Percentiles rank a stretch among this genome's conserved stretches.
Evolutionary conservation across 2,888 invertebrate genomes (phyloP).

Genomic region (Hecatera dysodea): DNA sequence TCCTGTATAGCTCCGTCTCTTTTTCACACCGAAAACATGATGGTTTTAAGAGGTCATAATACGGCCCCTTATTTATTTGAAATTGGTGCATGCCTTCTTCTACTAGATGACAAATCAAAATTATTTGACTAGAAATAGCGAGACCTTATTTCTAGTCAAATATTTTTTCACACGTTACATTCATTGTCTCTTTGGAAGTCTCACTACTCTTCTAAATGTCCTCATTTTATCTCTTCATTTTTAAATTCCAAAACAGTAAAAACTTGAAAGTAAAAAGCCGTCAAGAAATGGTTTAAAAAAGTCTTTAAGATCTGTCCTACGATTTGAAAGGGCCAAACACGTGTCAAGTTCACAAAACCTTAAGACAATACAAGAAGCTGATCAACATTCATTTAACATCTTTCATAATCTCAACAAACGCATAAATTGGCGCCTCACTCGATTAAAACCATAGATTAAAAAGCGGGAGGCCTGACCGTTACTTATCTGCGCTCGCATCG

Average conservation of each 20-base stretch:
- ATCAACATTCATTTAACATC: constrained; percentile 34
- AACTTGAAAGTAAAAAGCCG: no score
- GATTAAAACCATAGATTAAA: constrained; percentile 44
- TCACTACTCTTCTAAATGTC: no score
- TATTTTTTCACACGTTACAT: not conserved
- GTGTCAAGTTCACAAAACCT: constrained; percentile 18
- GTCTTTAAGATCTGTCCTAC: not conserved
- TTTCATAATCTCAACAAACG: constrained; percentile 9
- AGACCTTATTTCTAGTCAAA: not conserved
- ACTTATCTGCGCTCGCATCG: constrained; percentile 26
- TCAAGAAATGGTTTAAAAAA: not conserved
- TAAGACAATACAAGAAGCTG: not conserved
- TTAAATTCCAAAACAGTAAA: not conserved
- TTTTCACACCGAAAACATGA: no score
- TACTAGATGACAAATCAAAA: no score
- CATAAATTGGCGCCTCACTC: constrained; percentile 46
- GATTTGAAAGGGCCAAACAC: constrained; percentile 30
- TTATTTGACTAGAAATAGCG: no score
- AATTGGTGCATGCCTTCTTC: no score
- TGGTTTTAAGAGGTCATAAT: no score
- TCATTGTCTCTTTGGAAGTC: no score
- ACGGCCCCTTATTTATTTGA: no score
- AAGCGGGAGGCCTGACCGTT: constrained; percentile 7
- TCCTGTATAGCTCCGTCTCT: no score
- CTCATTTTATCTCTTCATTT: not conserved